phyloP scores from a whole-genome alignment of 1,140 invertebrate genomes.

The Plodia interpunctella region DNA sequence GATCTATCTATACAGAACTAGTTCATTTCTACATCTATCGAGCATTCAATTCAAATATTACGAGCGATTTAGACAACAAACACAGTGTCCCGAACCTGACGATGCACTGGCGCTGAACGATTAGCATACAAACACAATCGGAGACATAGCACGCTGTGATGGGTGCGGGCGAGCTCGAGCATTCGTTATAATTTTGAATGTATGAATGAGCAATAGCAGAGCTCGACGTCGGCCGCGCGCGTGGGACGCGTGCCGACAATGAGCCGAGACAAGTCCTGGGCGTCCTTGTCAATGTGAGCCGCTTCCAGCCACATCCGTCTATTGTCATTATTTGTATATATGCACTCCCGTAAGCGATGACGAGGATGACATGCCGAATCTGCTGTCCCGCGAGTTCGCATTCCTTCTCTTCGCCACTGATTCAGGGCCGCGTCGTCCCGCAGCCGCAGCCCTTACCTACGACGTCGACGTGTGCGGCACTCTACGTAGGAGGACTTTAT shows the following conservation, averaged over 20 bases:
- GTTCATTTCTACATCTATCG: conserved; percentile 70
- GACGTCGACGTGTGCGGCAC: conserved; percentile 32
- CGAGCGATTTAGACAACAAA: conserved; percentile 73
- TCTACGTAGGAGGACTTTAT: conserved; percentile 33
- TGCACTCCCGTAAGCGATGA: conserved; percentile 60
- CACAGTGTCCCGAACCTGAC: conserved; percentile 61
- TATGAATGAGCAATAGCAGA: conserved; percentile 73
- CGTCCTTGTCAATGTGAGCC: conserved; percentile 76
- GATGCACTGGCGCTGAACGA: conserved; percentile 65
- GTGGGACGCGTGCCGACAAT: conserved; percentile 71
- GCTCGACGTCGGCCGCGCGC: conserved; percentile 50
- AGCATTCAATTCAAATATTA: conserved; percentile 76
- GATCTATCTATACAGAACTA: conserved; percentile 58
- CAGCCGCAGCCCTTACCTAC: background rate
- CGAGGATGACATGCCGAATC: conserved; percentile 49
- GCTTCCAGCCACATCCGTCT: conserved; percentile 74
- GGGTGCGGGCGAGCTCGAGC: conserved; percentile 62
- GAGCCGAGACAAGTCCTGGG: conserved; percentile 67
- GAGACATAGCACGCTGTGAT: conserved; percentile 51
- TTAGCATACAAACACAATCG: conserved; percentile 74
- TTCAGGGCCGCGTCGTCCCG: background rate
- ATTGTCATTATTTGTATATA: conserved; percentile 73
- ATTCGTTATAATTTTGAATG: conserved; percentile 76
- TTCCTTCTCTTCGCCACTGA: conserved; percentile 8
- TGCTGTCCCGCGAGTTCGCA: conserved; percentile 15